Base-by-base conservation (phyloP, 1,140 invertebrate genomes). In the Lucilia cuprina region DNA sequence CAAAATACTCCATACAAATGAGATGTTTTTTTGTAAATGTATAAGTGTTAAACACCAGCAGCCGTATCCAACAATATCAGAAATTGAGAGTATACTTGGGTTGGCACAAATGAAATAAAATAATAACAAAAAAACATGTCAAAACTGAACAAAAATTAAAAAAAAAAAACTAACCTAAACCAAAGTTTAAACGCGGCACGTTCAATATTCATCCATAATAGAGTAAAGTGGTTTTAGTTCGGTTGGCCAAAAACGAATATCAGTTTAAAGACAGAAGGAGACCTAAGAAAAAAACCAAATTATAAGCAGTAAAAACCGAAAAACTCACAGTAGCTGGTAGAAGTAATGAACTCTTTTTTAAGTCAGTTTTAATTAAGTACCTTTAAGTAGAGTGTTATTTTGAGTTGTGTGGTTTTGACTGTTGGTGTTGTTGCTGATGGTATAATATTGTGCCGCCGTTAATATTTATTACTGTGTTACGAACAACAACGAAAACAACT, bases 341-440 rank as follows among this genome's bases (percentile, higher is more conserved):
- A 50, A 86, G 88, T 89, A 90, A 90, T 88, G 86, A 90, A 90
- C 87, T 86, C 88, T 88, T 80, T 80, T 70, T 90, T 90, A 88
- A 90, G 88, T 87, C 88, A 88, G 86, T 88, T 90, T 90, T 90
- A 90, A 90, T 90, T 89, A 90, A 87, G 88, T 86, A 86, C 74
- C 85, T 80, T 80, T 80, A 80, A 25, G 41, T 80, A 80, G 77
- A 80, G 65, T 70, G 65, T 70, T 70, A 60, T 70, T 70, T 70
- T 70, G 65, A 70, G 65, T 70, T 70, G 65, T 70, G 65, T 70
- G 65, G 65, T n/a, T 17, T 60, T 60, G n/a, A 0, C 55, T n/a
- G n/a, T 1, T 55, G 50, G 49, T 70, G 19, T 70, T 70, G 65
- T 21, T 70, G 65, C 21, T 70, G 65, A 17, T 70, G 55, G 55